Evolutionary conservation across 1,140 invertebrate genomes (phyloP).

Genomic region (Drosophila asahinai): DNA sequence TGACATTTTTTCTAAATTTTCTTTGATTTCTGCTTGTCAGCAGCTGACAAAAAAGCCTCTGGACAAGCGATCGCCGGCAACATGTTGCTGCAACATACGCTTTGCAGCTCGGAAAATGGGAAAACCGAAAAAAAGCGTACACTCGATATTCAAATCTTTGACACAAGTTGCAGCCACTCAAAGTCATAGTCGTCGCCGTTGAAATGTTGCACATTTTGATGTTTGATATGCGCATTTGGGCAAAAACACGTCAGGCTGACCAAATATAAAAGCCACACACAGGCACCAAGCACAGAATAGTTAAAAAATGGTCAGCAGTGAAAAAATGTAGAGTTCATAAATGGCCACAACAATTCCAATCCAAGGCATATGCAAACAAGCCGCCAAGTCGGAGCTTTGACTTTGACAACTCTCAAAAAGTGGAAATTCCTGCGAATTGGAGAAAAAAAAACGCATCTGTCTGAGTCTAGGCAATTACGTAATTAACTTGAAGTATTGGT

Average conservation of each 20-base stretch:
- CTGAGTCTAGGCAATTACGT: constrained; percentile 17
- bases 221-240: constrained; percentile 79
- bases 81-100: constrained; percentile 67
- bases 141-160: constrained; percentile 75
- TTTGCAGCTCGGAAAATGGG: constrained; percentile 11
- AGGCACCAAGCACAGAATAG: background rate
- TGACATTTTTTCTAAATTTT: too few relatives aligned
- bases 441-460: background rate
- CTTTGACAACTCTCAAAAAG: constrained; percentile 35
- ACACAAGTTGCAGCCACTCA: constrained; percentile 44
- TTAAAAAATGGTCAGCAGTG: constrained; percentile 9
- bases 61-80: constrained; percentile 56
- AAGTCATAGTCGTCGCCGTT: constrained; percentile 41
- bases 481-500: constrained; percentile 16
- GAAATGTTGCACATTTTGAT: constrained; percentile 78
- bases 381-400: constrained; percentile 1
- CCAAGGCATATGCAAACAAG: constrained; percentile 41
- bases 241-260: constrained; percentile 65
- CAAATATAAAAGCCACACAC: constrained; percentile 36
- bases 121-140: background rate
- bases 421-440: constrained; percentile 17
- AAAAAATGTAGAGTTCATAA: constrained; percentile 38
- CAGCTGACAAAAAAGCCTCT: background rate
- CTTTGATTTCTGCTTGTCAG: too few relatives aligned
- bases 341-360: constrained; percentile 30